A percentile compares a stretch with the other conserved stretches of the same genome.
These are phyloP conservation scores for Pseudomyrmex gracilis DNA, from an alignment of 1,140 invertebrate genomes.

Conservation along the genomic window DNA sequence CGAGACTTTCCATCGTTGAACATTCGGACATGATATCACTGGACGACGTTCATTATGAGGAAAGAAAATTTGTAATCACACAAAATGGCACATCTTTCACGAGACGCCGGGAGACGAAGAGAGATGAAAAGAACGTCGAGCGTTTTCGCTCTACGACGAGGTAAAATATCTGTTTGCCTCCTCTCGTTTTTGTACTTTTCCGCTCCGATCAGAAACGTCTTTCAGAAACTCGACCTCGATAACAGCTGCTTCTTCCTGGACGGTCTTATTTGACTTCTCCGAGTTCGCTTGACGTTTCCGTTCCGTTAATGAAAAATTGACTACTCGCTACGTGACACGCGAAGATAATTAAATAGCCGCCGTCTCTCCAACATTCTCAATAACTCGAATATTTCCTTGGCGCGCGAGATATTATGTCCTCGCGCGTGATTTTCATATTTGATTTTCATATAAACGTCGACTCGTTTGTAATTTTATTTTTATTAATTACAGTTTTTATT, in stretches of 20 bases:
- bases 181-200: background rate
- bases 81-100: slow-evolving; percentile 23
- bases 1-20: background rate
- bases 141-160: slow-evolving; percentile 24
- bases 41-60: slow-evolving; percentile 31
- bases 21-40: slow-evolving; percentile 15
- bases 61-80: slow-evolving; percentile 52
- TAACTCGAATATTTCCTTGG: background rate
- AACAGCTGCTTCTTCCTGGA: slow-evolving; percentile 31
- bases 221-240: background rate
- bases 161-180: slow-evolving; percentile 20
- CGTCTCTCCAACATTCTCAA: background rate
- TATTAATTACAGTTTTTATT: slow-evolving; percentile 1
- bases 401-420: background rate
- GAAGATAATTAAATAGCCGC: slow-evolving; percentile 20
- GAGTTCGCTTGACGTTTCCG: background rate
- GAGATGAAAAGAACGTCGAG: slow-evolving; percentile 8
- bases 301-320: slow-evolving; percentile 3
- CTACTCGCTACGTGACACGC: background rate
- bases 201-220: slow-evolving; percentile 27
- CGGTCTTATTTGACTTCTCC: slow-evolving; percentile 21
- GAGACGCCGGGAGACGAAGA: slow-evolving; percentile 18
- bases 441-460: too few species aligned
- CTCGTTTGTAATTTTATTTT: background rate
- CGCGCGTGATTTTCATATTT: background rate